Percentiles rank a stretch among this genome's conserved stretches.
These are phyloP conservation scores for Autographa gamma DNA, from an alignment of 2,888 invertebrate species.

Conservation along the genomic window DNA sequence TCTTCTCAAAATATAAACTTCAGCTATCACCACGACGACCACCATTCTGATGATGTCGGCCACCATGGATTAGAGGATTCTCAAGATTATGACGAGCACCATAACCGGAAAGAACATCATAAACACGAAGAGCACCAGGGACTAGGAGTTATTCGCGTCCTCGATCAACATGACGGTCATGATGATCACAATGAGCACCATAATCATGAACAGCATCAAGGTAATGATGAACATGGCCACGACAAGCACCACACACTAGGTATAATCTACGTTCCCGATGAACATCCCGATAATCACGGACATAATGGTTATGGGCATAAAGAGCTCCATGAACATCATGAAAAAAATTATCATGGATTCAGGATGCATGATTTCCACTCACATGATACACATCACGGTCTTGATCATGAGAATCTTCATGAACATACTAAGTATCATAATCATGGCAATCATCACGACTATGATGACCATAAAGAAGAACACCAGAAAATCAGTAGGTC, in stretches of 20 bases:
- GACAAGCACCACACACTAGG: slow-evolving; percentile 16
- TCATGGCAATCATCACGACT: slow-evolving; percentile 7
- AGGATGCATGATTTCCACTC: neutral
- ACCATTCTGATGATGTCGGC: slow-evolving; percentile 27
- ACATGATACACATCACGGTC: neutral
- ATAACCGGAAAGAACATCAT: slow-evolving; percentile 19
- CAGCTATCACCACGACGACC: slow-evolving; percentile 33
- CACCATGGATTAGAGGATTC: neutral
- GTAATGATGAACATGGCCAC: slow-evolving; percentile 20
- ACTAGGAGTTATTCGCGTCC: neutral
- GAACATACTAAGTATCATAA: neutral
- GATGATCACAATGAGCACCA: slow-evolving; percentile 14
- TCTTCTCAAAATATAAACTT: slow-evolving; percentile 65
- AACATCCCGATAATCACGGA: slow-evolving; percentile 23
- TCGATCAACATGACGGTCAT: slow-evolving; percentile 26
- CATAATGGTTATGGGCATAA: slow-evolving; percentile 44
- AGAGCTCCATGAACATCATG: slow-evolving; percentile 25
- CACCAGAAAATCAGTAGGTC: slow-evolving; percentile 6
- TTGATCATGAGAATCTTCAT: slow-evolving; percentile 16
- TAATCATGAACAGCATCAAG: slow-evolving; percentile 30
- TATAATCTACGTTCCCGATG: slow-evolving; percentile 25
- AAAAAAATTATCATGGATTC: slow-evolving; percentile 11
- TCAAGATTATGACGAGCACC: slow-evolving; percentile 23
- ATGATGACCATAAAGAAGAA: slow-evolving; percentile 21
- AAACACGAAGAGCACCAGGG: slow-evolving; percentile 17